Conservation (phyloP, 2,888 invertebrate species). For the Noctua pronuba region DNA sequence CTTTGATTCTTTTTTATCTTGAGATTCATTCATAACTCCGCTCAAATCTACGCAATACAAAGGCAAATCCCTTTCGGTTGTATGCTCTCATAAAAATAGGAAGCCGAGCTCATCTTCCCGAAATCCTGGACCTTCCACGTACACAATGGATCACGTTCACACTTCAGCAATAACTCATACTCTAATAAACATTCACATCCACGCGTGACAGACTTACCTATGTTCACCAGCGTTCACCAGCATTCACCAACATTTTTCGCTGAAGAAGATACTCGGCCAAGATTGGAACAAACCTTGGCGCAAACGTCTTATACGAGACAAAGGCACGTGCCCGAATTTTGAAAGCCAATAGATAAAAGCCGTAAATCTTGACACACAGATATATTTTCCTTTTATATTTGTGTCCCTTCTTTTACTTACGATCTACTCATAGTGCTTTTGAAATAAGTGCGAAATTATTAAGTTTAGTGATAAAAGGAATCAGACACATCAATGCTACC, state of each 20-base stretch:
- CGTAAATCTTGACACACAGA: slow-evolving; percentile 60
- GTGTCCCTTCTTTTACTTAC: slow-evolving; percentile 25
- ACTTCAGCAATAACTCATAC: slow-evolving; percentile 54
- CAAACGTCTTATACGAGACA: slow-evolving; percentile 31
- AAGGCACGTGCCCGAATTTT: slow-evolving; percentile 55
- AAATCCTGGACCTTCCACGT: slow-evolving; percentile 37
- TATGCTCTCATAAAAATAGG: slow-evolving; percentile 33
- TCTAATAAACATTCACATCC: slow-evolving; percentile 56
- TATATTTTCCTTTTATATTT: slow-evolving; percentile 52
- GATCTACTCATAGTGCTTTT: slow-evolving; percentile 15
- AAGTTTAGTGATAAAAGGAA: background rate
- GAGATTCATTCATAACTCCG: slow-evolving; percentile 1
- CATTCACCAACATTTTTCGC: slow-evolving; percentile 19
- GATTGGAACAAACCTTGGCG: slow-evolving; percentile 44
- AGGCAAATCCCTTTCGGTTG: slow-evolving; percentile 29
- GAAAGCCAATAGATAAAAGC: slow-evolving; percentile 64
- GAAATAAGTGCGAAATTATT: slow-evolving; percentile 18
- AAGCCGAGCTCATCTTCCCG: slow-evolving; percentile 23
- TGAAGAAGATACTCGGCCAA: slow-evolving; percentile 19
- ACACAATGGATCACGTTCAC: slow-evolving; percentile 50
- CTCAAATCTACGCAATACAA: slow-evolving; percentile 36
- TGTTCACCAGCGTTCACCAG: slow-evolving; percentile 41
- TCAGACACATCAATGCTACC: background rate
- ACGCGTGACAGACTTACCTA: slow-evolving; percentile 51
- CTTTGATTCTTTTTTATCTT: slow-evolving; percentile 11